A percentile compares a stretch with the other conserved stretches of the same genome.
These are phyloP conservation scores for Chelon auratus DNA, from an alignment of 2,797 vertebrate species.

Conservation along the genomic window DNA sequence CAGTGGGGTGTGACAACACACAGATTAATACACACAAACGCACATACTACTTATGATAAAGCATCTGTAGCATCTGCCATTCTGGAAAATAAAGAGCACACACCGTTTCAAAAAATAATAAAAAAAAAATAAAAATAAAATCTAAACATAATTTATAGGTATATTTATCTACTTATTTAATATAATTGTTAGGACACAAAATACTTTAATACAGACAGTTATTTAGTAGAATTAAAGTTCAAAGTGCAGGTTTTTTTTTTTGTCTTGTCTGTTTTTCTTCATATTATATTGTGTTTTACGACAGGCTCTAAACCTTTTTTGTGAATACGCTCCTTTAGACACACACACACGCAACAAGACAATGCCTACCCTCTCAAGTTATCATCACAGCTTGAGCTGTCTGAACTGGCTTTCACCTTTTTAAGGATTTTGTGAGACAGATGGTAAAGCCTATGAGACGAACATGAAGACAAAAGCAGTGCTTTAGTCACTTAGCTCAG, in stretches of 20 bases:
- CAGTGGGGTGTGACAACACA: neutral
- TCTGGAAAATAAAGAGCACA: neutral
- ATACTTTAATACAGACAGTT: no score
- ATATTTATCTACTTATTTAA: no score
- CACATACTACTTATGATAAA: constrained; percentile 5
- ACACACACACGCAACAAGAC: neutral
- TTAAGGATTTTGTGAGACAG: constrained; percentile 40
- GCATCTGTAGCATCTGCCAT: constrained; percentile 25
- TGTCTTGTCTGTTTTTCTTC: no score
- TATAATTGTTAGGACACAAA: no score
- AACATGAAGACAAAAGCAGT: constrained; percentile 42
- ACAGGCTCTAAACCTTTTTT: no score
- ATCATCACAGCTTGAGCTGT: constrained; percentile 17
- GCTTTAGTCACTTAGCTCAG: constrained; percentile 59
- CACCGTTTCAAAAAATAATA: neutral
- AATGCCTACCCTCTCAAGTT: neutral
- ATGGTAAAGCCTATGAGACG: constrained; percentile 46
- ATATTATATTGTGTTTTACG: no score
- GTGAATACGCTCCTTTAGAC: neutral
- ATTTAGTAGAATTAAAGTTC: no score
- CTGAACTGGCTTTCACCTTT: constrained; percentile 34
- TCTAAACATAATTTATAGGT: no score
- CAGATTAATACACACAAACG: constrained; percentile 4
- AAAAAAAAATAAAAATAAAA: no score
- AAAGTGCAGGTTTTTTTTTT: no score